Conservation (phyloP, 2,113 vertebrate genomes). For the Hippocampus barbouri region DNA sequence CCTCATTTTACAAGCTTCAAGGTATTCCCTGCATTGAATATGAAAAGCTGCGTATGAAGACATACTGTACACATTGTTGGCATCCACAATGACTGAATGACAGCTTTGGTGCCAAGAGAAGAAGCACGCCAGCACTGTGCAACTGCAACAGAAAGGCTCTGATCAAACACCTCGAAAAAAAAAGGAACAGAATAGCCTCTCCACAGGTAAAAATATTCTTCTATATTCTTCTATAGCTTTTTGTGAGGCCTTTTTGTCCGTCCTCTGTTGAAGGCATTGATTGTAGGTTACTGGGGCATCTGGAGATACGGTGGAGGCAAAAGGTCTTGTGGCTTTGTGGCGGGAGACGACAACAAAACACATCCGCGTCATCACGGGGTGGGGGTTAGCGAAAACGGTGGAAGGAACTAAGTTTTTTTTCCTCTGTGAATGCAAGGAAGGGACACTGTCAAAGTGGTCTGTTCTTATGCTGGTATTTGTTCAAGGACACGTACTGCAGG, state of each 20-base stretch:
- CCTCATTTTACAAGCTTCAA: not conserved
- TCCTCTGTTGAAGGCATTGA: not conserved
- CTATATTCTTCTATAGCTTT: too few relatives aligned
- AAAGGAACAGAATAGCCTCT: not conserved
- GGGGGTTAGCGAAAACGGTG: not conserved
- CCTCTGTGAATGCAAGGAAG: not conserved
- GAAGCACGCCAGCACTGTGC: not conserved
- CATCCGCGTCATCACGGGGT: not conserved
- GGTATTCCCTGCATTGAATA: not conserved
- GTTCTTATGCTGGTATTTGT: not conserved
- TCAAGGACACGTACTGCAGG: not conserved
- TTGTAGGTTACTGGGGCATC: not conserved
- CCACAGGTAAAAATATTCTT: not conserved
- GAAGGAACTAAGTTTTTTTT: not conserved
- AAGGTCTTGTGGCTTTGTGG: not conserved
- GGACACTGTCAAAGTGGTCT: not conserved
- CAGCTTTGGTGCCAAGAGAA: not conserved
- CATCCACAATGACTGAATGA: not conserved
- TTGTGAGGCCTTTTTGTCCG: not conserved
- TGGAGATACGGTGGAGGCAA: not conserved
- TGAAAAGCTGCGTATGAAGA: not conserved
- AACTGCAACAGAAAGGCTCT: not conserved
- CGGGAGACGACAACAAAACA: not conserved
- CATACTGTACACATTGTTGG: not conserved
- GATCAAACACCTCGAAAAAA: not conserved